These are phyloP conservation scores for Phaetusa simplex DNA, from an alignment of 2,113 vertebrate species.

Conservation along the genomic window DNA sequence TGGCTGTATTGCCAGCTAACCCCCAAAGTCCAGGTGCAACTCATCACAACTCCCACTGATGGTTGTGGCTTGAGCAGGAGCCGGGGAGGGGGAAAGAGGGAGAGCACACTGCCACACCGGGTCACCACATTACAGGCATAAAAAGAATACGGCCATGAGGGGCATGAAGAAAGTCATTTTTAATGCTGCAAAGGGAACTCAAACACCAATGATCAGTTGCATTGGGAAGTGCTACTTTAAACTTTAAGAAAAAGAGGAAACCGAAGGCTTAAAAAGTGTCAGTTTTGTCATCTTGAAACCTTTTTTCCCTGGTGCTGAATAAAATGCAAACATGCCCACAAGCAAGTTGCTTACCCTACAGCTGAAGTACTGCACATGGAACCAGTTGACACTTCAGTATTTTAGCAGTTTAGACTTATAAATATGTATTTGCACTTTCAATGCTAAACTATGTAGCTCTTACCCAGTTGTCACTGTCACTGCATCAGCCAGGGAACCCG, in stretches of 20 bases:
- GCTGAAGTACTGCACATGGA: slow-evolving; percentile 21
- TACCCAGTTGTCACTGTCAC: neutral
- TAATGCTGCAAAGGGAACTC: neutral
- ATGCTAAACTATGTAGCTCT: neutral
- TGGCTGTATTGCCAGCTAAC: too few species aligned
- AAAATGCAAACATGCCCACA: slow-evolving; percentile 13
- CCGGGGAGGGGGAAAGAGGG: too few species aligned
- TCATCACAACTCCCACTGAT: too few species aligned
- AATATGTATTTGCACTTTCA: slow-evolving; percentile 35
- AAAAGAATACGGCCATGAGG: neutral
- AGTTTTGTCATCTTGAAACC: neutral
- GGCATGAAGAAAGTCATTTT: neutral
- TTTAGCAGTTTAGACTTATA: slow-evolving; percentile 30
- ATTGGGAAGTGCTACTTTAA: neutral
- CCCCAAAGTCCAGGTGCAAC: too few species aligned
- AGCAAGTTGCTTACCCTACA: slow-evolving; percentile 14
- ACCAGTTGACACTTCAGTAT: neutral
- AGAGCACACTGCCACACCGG: too few species aligned
- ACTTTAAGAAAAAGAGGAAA: neutral
- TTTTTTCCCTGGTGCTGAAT: neutral
- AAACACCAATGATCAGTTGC: neutral
- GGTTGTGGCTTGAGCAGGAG: too few species aligned
- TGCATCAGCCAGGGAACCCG: neutral
- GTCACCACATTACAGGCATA: neutral
- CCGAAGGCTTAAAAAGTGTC: neutral